Evolutionary conservation across 2,888 invertebrate species (phyloP), one percentile per base, ranked within the genome.

Genomic region (Chirona hameri): DNA sequence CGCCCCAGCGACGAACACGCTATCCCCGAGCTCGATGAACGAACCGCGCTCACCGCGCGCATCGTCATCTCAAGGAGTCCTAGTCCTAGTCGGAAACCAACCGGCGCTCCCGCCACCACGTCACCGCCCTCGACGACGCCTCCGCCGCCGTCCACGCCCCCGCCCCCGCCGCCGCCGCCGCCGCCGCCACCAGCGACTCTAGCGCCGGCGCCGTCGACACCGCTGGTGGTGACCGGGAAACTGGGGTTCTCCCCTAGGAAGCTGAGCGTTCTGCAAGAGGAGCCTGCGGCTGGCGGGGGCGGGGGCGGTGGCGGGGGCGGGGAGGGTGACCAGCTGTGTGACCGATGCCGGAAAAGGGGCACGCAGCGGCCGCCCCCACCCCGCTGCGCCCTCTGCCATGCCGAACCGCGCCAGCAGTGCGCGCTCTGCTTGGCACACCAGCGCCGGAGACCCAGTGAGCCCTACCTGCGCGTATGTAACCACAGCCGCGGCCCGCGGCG

Each of bases 341-440:
- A n/a, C 24, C 52, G 52, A 7, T 79, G 48, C 18, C 79, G n/a
- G n/a, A n/a, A 52, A 27, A 48, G 52, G 39, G 87, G 86, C 83
- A 87, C 87, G 9, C 87, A 87, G 60, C 86, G 87, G 15, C 87
- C 88, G 12, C 85, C 85, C 24, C 86, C 87, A 82, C 87, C 87
- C 60, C 65, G 24, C 46, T 81, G 55, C n/a, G 29, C 81, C 57
- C 81, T 84, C 52, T 81, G 79, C 52, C 52, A 79, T 27, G 9
- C 48, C 79, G 79, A 79, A 4, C 48, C 48, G 79, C 48, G 79
- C 27, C 48, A 31, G 0, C 79, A 48, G 79, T 79, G 48, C 27
- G 27, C 52, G 9, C 52, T 52, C n/a, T 52, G 48, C 52, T 1
- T 15, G 2, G 48, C 12, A 4, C 48, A n/a, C 57, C 81, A 81